Evolutionary conservation across 2,113 vertebrate genomes (phyloP), one percentile per base, ranked within the genome.

Genomic region (Clarias batrachus): DNA sequence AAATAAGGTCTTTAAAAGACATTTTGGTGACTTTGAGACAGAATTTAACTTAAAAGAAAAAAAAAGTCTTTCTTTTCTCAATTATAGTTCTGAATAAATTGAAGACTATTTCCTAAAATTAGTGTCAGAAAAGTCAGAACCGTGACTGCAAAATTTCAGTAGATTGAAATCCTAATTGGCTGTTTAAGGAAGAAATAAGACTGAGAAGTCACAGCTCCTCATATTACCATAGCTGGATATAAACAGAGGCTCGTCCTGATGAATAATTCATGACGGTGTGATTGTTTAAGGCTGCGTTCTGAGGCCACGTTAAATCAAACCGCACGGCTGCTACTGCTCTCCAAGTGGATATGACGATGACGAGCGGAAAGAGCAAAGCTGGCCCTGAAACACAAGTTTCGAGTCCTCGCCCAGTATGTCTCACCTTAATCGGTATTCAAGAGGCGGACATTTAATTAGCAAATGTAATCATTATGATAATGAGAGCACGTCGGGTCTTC

Each of bases 381-480:
- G 25, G 1, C 12, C 27, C 52, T 21, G 41, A 17, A 27, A 48
- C 3, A n/a, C 59, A 79, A 27, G 30, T 66, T 52, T 1, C 1
- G 0, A 25, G 37, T 48, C 37, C 65, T 62, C 41, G 16, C 52
- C 4, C 27, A 6, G 79, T 56, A 33, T 23, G 57, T 80, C 17
- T 87, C 57, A 70, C 86, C 63, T 85, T 84, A 80, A 89, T 87
- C 62, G 37, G 2, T 85, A 78, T 89, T 89, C 68, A 86, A 86
- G 62, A 65, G 30, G 56, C 25, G 54, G 70, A 60, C 71, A 86
- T 88, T 89, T 86, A 82, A 86, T 88, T 81, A 80, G 16, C 73
- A 80, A 73, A 80, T 56, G 59, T 82, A 83, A 88, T 86, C 85
- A 48, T 87, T 87, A 83, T 85, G 48, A 81, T 82, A 68, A 82